Percentiles rank a stretch among this genome's conserved stretches.
These are phyloP conservation scores for Ariopsis seemanni DNA, from an alignment of 2,113 vertebrate species.

Conservation along the genomic window DNA sequence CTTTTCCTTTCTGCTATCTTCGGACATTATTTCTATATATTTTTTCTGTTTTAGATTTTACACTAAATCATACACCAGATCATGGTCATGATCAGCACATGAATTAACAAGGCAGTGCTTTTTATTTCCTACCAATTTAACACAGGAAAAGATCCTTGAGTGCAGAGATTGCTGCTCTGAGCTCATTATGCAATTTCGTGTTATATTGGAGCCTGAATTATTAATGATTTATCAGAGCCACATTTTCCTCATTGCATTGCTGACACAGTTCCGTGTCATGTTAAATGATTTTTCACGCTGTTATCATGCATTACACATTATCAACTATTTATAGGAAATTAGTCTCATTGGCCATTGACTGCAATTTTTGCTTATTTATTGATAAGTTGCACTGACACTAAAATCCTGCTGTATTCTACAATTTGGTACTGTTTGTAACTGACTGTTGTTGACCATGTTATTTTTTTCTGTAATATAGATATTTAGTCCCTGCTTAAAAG, in stretches of 20 bases:
- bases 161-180: background rate
- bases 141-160: background rate
- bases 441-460: too few relatives aligned
- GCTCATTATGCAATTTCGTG: background rate
- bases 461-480: too few relatives aligned
- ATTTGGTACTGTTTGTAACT: too few relatives aligned
- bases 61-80: background rate
- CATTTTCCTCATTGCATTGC: background rate
- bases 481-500: too few relatives aligned
- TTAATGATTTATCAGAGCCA: background rate
- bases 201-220: slow-evolving; percentile 8
- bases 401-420: background rate
- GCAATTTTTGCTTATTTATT: background rate
- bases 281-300: background rate
- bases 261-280: background rate
- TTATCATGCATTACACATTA: background rate
- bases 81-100: background rate
- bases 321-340: background rate
- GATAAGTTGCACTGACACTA: background rate
- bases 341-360: background rate
- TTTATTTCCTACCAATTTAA: background rate
- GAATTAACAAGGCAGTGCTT: background rate
- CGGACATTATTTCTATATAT: background rate
- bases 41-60: background rate
- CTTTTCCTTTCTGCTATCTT: background rate